Conservation (phyloP, 2,113 vertebrate genomes). For the Podiceps cristatus region DNA sequence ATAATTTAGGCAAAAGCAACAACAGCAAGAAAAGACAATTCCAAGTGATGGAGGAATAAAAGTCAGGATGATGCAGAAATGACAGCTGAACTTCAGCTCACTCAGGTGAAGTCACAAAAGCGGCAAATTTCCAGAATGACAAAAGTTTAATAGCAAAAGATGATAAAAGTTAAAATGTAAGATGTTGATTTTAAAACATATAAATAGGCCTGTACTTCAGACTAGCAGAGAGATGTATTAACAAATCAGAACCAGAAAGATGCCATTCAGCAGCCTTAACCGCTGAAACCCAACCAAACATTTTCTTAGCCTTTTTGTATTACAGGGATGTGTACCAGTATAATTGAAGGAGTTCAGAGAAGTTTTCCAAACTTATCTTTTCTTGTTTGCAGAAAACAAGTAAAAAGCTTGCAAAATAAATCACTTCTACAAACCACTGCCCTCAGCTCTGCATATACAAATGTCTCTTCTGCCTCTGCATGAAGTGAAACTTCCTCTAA, state of each 20-base stretch:
- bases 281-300: background rate
- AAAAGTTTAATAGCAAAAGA: background rate
- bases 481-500: background rate
- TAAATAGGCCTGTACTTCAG: background rate
- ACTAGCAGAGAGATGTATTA: background rate
- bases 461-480: background rate
- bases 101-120: background rate
- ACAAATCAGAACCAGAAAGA: background rate
- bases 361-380: background rate
- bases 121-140: background rate
- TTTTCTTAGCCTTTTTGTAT: background rate
- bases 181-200: background rate
- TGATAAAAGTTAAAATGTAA: background rate
- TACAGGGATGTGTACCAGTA: background rate
- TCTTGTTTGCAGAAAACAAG: background rate
- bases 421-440: background rate
- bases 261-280: background rate
- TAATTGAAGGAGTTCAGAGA: background rate
- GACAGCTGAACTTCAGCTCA: background rate
- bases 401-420: background rate
- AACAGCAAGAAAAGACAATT: background rate
- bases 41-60: background rate
- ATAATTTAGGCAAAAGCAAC: background rate
- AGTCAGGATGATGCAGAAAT: background rate
- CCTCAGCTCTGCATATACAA: background rate